Base-by-base conservation (phyloP, 2,888 invertebrate genomes). In the Synergus gifuensis region DNA sequence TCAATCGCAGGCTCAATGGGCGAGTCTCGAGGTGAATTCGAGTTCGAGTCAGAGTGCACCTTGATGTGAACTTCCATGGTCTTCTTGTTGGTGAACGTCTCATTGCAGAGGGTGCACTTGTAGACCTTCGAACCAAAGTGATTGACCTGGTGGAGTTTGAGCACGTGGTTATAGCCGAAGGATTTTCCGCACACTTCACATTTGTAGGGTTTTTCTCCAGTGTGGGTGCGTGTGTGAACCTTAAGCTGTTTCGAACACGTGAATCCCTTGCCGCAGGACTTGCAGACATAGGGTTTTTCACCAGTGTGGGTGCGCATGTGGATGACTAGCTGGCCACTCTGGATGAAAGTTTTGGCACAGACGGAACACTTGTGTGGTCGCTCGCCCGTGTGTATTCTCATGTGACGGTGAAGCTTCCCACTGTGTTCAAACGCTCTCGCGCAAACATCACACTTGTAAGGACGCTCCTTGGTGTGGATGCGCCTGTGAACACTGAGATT, bases 111-210 rank as follows among this genome's bases (percentile, higher is more conserved):
- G 4, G 97, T 98, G 92, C 98, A 98, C 88, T 98, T 97, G 93
- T 98, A 98, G 82, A 98, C 97, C 89, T 98, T 97, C 90, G 98
- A 97, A 0, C 98, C 98, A 87, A 97, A 97, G 92, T 98, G 98
- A 86, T 97, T 97, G 54, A 98, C 97, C 84, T 96, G 96, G 91
- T 98, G 98, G 78, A 98, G 93, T 92, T 98, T 98, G 81, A 98
- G 93, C 5, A 98, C 98, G 91, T 98, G 98, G 91, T 98, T 98
- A 92, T 98, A 98, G 11, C 98, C 98, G 90, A 98, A 98, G 78
- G 96, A 96, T 84, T 98, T 96, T 82, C 97, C 96, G 89, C 98
- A 98, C 85, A 98, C 97, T 90, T 98, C 97, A 92, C 98, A 98
- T 76, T 96, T 96, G 89, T 98, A 98, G 0, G 98, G 98, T 85